Conservation (phyloP, 2,888 invertebrate genomes). For the Lepidocyrtoides sp. region DNA sequence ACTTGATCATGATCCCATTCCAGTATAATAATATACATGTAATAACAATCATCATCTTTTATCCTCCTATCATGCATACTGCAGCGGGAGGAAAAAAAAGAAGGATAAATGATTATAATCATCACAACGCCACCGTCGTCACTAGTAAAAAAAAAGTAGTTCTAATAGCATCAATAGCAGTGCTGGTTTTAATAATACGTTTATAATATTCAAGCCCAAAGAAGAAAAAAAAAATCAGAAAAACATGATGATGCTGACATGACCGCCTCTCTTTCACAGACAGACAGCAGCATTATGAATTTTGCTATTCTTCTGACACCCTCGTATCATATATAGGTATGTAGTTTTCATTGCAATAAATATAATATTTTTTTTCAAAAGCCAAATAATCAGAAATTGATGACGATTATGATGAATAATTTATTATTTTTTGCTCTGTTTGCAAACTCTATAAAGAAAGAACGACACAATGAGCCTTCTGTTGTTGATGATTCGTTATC, state of each 20-base stretch:
- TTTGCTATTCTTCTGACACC: conserved; percentile 73
- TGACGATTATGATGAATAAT: conserved; percentile 35
- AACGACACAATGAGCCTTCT: conserved; percentile 58
- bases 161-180: conserved; percentile 39
- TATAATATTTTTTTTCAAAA: not conserved
- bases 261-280: conserved; percentile 76
- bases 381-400: not conserved
- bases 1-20: conserved; percentile 46
- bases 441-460: no score
- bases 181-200: conserved; percentile 53
- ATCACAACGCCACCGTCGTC: not conserved
- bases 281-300: conserved; percentile 29
- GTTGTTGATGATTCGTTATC: conserved; percentile 76
- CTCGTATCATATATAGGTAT: conserved; percentile 9
- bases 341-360: no score
- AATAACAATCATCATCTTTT: conserved; percentile 31
- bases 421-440: not conserved
- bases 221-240: no score
- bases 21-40: no score
- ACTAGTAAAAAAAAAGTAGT: conserved; percentile 10
- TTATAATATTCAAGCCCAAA: conserved; percentile 19
- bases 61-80: conserved; percentile 40
- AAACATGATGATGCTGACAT: conserved; percentile 74
- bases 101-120: conserved; percentile 32
- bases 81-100: conserved; percentile 27